Evolutionary conservation across 2,888 invertebrate species (phyloP), one percentile per base, ranked within the genome.

Genomic region (Liodrosophila aerea): DNA sequence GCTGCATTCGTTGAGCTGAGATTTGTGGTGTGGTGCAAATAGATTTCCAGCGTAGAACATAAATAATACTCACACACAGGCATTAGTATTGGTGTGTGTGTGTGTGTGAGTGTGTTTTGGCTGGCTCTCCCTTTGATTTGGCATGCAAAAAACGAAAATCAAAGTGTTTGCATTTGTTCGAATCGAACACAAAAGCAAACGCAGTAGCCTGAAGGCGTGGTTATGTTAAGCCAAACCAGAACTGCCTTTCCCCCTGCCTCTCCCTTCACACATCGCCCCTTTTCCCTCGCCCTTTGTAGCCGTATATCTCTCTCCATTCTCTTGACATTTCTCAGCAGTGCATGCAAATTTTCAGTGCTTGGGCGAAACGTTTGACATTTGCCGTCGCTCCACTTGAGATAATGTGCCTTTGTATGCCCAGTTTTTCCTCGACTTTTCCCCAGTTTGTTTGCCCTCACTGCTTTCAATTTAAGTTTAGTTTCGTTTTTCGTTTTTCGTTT

Each of bases 11-110:
- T 74, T 75, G 69, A 87, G 87, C 86, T 78, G 85, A 87, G 88
- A 88, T 88, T 88, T 88, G 88, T 87, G 88, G 88, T 87, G 78
- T 68, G 76, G 86, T 84, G 86, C 87, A 88, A 88, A 88, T 88
- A 88, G 87, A 88, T 88, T 88, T 85, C 87, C 80, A 85, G 83
- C 80, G 77, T 70, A 86, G 85, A 80, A 83, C 86, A 88, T 88
- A 88, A 88, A 88, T 88, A 87, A 87, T 87, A 82, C 84, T 64
- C 80, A 73, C 72, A 72, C 67, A 69, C 60, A 64, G 59, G 57
- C 44, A 56, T 41, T 8, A 41, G 9, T 36, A 39, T 64, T 34
- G 29, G 54, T 60, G 37, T 34, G 45, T 41, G 22, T 36, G 29
- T 41, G 47, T 50, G 9, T 41, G 15, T 18, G 31, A 58, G 49